A percentile compares a stretch with the other conserved stretches of the same genome.
Conservation (phyloP, 1,140 invertebrate species). For the Solen grandis region DNA sequence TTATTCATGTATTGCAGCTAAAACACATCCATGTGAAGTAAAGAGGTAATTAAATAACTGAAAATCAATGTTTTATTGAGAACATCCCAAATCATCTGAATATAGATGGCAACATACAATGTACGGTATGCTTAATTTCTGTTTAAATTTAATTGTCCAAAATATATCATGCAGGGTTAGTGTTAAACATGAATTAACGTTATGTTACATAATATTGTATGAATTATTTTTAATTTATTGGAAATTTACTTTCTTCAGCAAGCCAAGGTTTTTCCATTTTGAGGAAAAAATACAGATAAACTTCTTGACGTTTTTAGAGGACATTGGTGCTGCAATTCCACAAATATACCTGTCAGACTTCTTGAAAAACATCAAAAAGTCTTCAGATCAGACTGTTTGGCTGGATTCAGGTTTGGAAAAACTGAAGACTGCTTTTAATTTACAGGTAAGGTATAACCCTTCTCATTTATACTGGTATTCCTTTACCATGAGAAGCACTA, state of each 20-base stretch:
- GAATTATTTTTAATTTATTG: background rate
- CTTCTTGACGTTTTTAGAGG: conserved; percentile 1
- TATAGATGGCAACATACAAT: conserved; percentile 16
- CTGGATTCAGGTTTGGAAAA: background rate
- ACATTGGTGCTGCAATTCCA: conserved; percentile 4
- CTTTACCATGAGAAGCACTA: background rate
- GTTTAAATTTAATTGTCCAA: background rate
- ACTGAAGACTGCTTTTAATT: conserved; percentile 1
- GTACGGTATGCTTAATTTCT: conserved; percentile 8
- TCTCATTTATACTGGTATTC: background rate
- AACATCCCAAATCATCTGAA: conserved; percentile 26
- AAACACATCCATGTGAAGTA: no score
- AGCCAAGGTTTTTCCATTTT: conserved; percentile 16
- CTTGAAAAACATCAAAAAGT: background rate
- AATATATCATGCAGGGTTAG: background rate
- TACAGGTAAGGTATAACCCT: background rate
- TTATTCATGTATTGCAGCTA: no score
- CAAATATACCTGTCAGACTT: background rate
- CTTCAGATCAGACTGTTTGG: background rate
- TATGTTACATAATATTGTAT: background rate
- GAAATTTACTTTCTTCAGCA: background rate
- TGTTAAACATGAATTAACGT: conserved; percentile 11
- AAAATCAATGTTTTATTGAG: conserved; percentile 16
- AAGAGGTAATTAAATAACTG: no score
- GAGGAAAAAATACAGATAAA: background rate